Base-by-base conservation (phyloP, 1,140 invertebrate species). In the Drosophila littoralis region DNA sequence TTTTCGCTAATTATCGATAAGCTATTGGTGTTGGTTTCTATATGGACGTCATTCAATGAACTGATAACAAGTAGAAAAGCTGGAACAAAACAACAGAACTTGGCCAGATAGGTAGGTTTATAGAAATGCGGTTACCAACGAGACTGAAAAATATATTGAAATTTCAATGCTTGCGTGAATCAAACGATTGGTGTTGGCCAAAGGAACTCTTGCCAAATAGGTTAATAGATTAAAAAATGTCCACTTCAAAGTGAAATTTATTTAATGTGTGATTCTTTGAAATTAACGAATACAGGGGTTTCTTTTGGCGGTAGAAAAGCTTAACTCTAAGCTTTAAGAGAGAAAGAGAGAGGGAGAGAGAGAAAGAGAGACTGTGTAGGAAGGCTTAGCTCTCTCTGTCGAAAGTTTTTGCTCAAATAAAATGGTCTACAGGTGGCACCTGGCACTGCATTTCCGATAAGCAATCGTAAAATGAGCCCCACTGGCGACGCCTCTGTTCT, bases 351-450 rank as follows among this genome's bases (percentile, higher is more conserved):
- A 28, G 22, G 0, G 22, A 22, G 22, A 22, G 22, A 22, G 22
- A 3, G 17, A 17, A 1, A 17, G 17, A 46, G 51, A 48, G 45
- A 28, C 2, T 12, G 36, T n/a, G 12, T 8, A 35, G 46, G 17
- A 45, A 7, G 15, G 32, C 51, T 22, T 10, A 32, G 2, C 6
- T n/a, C 22, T 64, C 42, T 57, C 13, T 6, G 22, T 28, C 7
- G 13, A 66, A 54, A 60, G 42, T 43, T 71, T 36, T 33, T 9
- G 28, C 22, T 50, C 9, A 43, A 52, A 35, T 42, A 35, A 17
- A 15, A 17, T 15, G 28, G 77, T 75, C 82, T 51, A 88, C 83
- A 86, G 82, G 83, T 88, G 82, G 79, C 68, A 68, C 36, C 43
- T 54, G 22, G 35, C n/a, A 28, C 8, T 13, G 7, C 12, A 17